Evolutionary conservation across 2,113 vertebrate species (phyloP), one percentile per base, ranked within the genome.

Genomic region (Tyrannus savana): DNA sequence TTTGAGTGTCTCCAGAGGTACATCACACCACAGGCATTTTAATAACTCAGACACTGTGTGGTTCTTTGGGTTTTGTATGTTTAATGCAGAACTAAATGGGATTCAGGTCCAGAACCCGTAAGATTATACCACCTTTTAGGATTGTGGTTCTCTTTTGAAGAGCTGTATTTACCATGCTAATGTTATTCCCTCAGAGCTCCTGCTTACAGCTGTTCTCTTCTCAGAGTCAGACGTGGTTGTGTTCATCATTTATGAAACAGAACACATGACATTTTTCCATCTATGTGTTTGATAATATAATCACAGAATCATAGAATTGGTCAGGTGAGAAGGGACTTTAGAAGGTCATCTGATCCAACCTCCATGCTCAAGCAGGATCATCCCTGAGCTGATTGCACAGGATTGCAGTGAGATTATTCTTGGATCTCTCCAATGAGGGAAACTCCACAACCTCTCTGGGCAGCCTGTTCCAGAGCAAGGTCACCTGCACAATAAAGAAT

Each of bases 351-450:
- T 53, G 24, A 33, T 67, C 19, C 28, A 52, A 2, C 23, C 39
- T 46, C n/a, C 1, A 1, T 47, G 10, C 19, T 47, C 16, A 55
- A 19, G 16, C 0, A 0, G 24, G 39, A 14, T 82, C n/a, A 46
- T 42, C 16, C 13, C 30, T n/a, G 52, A 59, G 19, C 23, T 17
- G 8, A 3, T 13, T 8, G 46, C 53, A 41, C 13, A 31, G 47
- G 13, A n/a, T 6, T 53, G 19, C n/a, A 14, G n/a, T 28, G n/a
- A 60, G 39, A 11, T 18, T 7, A 6, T 68, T 82, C n/a, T 76
- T 47, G 24, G 68, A 7, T 47, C 18, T 53, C 62, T 68, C 62
- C 25, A 15, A 25, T 55, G 46, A 60, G 30, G 24, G n/a, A 41
- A n/a, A 47, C 28, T 10, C 11, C 30, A 68, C 39, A 68, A 0